phyloP scores from a whole-genome alignment of 2,797 vertebrate species.

The Selene dorsalis region DNA sequence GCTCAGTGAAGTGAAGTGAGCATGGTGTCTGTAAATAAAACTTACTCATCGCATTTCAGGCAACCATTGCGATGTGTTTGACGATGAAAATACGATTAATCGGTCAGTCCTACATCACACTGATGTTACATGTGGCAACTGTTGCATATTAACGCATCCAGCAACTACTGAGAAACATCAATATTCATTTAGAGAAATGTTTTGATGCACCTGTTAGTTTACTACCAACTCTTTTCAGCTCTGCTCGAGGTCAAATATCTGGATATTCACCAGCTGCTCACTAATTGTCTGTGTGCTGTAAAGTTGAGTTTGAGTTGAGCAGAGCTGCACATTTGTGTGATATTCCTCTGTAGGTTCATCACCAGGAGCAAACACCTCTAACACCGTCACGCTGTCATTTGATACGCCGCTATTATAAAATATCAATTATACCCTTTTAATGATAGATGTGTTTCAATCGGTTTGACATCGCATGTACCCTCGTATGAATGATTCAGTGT shows the following conservation, averaged over 20 bases:
- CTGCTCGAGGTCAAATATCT: not conserved
- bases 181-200: not conserved
- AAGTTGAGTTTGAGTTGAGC: not conserved
- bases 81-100: too few relatives aligned
- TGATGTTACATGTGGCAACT: too few relatives aligned
- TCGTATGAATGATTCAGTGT: conserved; percentile 4
- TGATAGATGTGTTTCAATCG: not conserved
- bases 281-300: not conserved
- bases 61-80: too few relatives aligned
- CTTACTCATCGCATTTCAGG: too few relatives aligned
- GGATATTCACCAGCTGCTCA: not conserved
- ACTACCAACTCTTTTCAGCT: not conserved
- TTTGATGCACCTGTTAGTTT: not conserved
- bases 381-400: not conserved
- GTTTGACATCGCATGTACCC: not conserved
- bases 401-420: not conserved
- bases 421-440: not conserved
- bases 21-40: too few relatives aligned
- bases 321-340: not conserved
- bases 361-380: not conserved
- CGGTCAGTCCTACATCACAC: too few relatives aligned
- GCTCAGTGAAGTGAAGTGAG: too few relatives aligned
- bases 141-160: too few relatives aligned
- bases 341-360: not conserved
- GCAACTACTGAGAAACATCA: not conserved